Percentiles rank a stretch among this genome's conserved stretches.
Evolutionary conservation across 2,888 invertebrate species (phyloP).

Genomic region (Capitulum mitella): DNA sequence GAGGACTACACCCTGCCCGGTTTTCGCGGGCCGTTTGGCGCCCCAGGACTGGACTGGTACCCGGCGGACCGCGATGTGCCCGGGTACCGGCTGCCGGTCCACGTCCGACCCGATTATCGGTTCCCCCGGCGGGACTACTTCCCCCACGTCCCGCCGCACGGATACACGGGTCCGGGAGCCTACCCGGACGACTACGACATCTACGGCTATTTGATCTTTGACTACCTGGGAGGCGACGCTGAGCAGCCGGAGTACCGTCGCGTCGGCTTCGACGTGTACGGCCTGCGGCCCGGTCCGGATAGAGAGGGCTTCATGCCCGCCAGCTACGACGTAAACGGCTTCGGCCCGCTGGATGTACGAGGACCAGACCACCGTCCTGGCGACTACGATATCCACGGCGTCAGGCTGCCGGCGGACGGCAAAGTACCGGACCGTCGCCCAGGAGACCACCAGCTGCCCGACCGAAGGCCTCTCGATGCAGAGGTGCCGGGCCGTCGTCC

Average conservation of each 20-base stretch:
- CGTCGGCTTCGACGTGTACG: background rate
- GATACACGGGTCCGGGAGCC: background rate
- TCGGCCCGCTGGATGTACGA: background rate
- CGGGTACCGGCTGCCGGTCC: too few relatives aligned
- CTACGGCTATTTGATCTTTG: background rate
- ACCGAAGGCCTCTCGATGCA: background rate
- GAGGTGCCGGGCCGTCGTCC: background rate
- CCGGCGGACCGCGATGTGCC: too few relatives aligned
- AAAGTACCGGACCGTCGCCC: background rate
- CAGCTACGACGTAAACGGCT: background rate
- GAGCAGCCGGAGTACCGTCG: background rate
- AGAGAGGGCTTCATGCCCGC: background rate
- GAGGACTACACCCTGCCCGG: too few relatives aligned
- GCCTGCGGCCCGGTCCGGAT: background rate
- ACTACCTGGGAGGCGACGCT: background rate
- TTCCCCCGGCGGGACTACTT: too few relatives aligned
- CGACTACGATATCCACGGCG: background rate
- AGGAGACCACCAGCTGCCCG: background rate
- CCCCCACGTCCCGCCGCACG: background rate
- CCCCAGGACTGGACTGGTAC: too few relatives aligned
- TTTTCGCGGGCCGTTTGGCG: too few relatives aligned
- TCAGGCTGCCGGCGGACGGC: background rate
- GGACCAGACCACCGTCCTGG: background rate
- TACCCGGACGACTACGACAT: background rate
- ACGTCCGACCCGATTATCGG: too few relatives aligned